Conservation (phyloP, 2,888 invertebrate species). For the Furcula furcula region DNA sequence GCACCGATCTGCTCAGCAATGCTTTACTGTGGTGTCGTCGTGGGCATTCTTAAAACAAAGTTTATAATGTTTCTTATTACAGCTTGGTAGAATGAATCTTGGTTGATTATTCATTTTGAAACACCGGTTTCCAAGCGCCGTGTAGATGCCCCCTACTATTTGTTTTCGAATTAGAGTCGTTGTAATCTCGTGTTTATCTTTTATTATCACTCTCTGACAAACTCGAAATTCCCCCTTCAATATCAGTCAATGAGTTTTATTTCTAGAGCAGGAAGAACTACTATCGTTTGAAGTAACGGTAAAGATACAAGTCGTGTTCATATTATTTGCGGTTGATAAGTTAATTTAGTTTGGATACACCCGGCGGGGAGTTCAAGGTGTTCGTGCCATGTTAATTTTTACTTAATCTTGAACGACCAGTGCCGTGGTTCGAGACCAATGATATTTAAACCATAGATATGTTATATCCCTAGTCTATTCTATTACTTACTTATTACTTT, state of each 20-base stretch:
- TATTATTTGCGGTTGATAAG: slow-evolving; percentile 1
- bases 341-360: background rate
- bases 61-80: background rate
- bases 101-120: background rate
- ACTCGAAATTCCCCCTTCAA: background rate
- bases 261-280: no score
- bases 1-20: no score
- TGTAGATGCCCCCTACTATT: background rate
- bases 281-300: no score
- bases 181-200: slow-evolving; percentile 1
- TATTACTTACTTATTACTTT: no score
- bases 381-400: no score
- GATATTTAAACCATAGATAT: no score
- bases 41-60: no score
- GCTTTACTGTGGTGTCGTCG: no score
- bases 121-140: background rate
- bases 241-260: no score
- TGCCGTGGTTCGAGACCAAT: no score
- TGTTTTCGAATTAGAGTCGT: slow-evolving; percentile 1
- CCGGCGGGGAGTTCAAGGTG: background rate
- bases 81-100: background rate
- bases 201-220: background rate
- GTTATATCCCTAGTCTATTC: no score
- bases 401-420: no score
- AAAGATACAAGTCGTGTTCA: background rate